phyloP scores from a whole-genome alignment of 2,888 invertebrate species.

The Pachydiplax longipennis region DNA sequence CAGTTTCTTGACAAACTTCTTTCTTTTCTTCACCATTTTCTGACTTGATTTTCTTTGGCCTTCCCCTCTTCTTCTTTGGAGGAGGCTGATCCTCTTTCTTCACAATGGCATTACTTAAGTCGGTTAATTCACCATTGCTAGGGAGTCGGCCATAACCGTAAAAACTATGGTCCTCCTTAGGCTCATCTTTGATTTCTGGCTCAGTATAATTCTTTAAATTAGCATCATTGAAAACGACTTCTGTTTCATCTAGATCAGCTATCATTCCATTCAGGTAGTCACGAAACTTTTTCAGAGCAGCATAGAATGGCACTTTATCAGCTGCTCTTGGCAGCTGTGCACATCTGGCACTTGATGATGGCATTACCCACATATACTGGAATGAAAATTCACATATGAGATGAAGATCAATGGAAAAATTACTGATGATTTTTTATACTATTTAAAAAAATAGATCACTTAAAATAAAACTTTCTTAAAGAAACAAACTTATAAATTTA shows the following conservation, averaged over 20 bases:
- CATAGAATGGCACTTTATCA: conserved; percentile 98
- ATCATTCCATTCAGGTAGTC: conserved; percentile 91
- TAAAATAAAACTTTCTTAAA: not conserved
- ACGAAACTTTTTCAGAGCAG: conserved; percentile 92
- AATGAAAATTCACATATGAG: conserved; percentile 54
- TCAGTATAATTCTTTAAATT: conserved; percentile 71
- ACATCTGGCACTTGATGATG: conserved; percentile 95
- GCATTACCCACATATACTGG: conserved; percentile 99
- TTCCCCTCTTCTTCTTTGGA: conserved; percentile 84
- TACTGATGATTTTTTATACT: not conserved
- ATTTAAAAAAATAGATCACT: not conserved
- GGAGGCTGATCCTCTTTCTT: conserved; percentile 60
- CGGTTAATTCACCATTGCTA: conserved; percentile 56
- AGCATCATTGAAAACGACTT: conserved; percentile 83
- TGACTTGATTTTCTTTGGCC: conserved; percentile 84
- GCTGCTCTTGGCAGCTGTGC: conserved; percentile 96
- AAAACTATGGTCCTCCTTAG: conserved; percentile 54
- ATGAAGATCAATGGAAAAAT: not conserved
- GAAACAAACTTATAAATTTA: not conserved
- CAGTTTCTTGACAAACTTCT: conserved; percentile 61
- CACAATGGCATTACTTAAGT: conserved; percentile 62
- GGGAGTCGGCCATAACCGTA: conserved; percentile 52
- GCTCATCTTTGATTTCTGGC: conserved; percentile 62
- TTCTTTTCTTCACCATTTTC: conserved; percentile 69
- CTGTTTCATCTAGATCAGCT: conserved; percentile 83